Evolutionary conservation across 1,140 invertebrate genomes (phyloP).

Genomic region (Leptestheria dahalacensis): DNA sequence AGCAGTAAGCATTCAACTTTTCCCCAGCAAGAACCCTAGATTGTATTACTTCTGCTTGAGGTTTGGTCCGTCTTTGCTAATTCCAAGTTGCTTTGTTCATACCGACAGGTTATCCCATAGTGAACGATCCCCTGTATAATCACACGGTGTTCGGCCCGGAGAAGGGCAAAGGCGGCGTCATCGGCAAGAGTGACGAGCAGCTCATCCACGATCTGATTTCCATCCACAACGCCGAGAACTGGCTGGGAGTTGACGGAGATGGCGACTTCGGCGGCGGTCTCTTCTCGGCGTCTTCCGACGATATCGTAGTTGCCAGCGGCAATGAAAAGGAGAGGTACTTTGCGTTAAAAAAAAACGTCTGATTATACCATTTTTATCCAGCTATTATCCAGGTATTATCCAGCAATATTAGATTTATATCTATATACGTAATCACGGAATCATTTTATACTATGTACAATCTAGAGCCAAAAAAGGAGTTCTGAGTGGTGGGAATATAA

Average conservation of each 20-base stretch:
- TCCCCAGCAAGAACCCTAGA: too few relatives aligned
- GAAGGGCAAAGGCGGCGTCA: slow-evolving; percentile 81
- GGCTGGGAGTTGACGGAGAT: slow-evolving; percentile 78
- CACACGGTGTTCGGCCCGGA: slow-evolving; percentile 75
- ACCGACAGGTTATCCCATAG: slow-evolving; percentile 78
- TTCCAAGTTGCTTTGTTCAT: slow-evolving; percentile 1
- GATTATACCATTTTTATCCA: too few relatives aligned
- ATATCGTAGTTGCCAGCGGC: neutral
- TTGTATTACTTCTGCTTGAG: neutral
- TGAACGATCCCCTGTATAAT: slow-evolving; percentile 94
- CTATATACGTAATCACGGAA: too few relatives aligned
- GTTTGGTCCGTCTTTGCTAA: neutral
- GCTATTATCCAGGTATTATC: too few relatives aligned
- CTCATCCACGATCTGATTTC: slow-evolving; percentile 75
- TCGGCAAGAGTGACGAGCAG: slow-evolving; percentile 79
- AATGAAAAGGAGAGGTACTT: neutral
- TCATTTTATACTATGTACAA: too few relatives aligned
- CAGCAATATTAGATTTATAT: too few relatives aligned
- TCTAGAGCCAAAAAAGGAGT: too few relatives aligned
- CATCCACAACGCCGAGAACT: slow-evolving; percentile 84
- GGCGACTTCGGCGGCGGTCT: slow-evolving; percentile 18
- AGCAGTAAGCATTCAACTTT: too few relatives aligned
- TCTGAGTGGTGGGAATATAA: too few relatives aligned
- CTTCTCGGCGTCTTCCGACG: slow-evolving; percentile 16
- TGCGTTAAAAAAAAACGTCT: neutral